Evolutionary conservation across 92 coral and sea anemone genomes (phyloP).

Genomic region (Zoanthus solanderi): DNA sequence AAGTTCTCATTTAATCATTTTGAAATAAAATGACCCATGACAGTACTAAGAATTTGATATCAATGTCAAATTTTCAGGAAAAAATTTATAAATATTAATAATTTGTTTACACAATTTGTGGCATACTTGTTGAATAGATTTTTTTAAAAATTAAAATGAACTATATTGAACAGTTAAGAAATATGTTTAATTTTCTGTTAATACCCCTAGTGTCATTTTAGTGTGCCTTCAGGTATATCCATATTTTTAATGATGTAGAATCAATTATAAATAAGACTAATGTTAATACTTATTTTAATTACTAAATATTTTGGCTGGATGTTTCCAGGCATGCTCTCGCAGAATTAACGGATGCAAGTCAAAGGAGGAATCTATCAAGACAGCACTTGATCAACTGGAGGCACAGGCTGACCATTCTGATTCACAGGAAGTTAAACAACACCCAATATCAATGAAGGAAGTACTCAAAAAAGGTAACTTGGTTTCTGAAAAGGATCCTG

Average conservation of each 20-base stretch:
- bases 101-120: too few relatives aligned
- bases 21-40: too few relatives aligned
- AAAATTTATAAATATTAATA: too few relatives aligned
- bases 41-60: too few relatives aligned
- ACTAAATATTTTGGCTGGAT: not conserved
- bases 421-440: constrained; percentile 47
- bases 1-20: too few relatives aligned
- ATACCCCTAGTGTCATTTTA: not conserved
- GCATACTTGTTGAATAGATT: too few relatives aligned
- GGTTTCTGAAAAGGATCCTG: not conserved
- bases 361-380: constrained; percentile 83
- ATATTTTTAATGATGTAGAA: not conserved
- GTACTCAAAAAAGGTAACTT: constrained; percentile 81
- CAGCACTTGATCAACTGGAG: constrained; percentile 67
- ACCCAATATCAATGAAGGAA: constrained; percentile 52
- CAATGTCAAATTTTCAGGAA: too few relatives aligned
- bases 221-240: not conserved
- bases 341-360: constrained; percentile 76
- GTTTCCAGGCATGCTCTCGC: constrained; percentile 75
- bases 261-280: not conserved
- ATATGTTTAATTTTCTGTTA: too few relatives aligned
- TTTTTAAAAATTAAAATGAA: too few relatives aligned
- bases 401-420: constrained; percentile 49
- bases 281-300: not conserved
- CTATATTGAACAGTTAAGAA: too few relatives aligned